Evolutionary conservation across 2,797 vertebrate genomes (phyloP).

Genomic region (Pelobates cultripes): DNA sequence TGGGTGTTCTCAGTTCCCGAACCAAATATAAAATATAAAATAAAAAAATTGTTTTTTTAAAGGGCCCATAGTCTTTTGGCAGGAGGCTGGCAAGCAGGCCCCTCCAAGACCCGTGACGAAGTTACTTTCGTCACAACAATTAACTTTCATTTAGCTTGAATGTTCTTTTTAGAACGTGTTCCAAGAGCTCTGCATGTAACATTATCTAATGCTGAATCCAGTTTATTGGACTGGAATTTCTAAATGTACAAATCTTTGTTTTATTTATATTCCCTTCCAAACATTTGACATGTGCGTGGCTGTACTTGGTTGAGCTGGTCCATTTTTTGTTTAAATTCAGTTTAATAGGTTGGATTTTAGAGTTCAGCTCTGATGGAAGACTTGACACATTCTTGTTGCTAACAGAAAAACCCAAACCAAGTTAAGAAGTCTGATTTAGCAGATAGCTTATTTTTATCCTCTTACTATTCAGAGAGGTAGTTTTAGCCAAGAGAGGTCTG

Average conservation of each 20-base stretch:
- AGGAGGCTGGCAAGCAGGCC: too few relatives aligned
- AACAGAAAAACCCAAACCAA: not conserved
- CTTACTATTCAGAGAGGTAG: constrained; percentile 22
- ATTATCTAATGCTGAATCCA: not conserved
- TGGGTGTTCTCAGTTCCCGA: too few relatives aligned
- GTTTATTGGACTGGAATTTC: not conserved
- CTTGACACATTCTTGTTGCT: constrained; percentile 28
- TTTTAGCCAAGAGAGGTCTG: constrained; percentile 34
- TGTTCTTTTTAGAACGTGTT: too few relatives aligned
- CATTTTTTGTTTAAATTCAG: constrained; percentile 2
- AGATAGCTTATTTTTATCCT: not conserved
- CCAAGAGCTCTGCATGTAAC: not conserved
- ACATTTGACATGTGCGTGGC: not conserved
- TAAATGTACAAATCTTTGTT: not conserved
- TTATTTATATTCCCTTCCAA: not conserved
- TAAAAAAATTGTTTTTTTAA: too few relatives aligned
- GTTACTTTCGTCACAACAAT: too few relatives aligned
- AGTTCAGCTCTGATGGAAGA: not conserved
- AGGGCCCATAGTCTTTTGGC: too few relatives aligned
- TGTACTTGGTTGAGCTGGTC: not conserved
- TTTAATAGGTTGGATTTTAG: constrained; percentile 13
- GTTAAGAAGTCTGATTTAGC: constrained; percentile 1
- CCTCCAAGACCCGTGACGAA: too few relatives aligned
- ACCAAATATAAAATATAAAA: too few relatives aligned
- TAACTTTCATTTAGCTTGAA: too few relatives aligned